Conservation (phyloP, 2,888 invertebrate species). For the Unio pictorum region DNA sequence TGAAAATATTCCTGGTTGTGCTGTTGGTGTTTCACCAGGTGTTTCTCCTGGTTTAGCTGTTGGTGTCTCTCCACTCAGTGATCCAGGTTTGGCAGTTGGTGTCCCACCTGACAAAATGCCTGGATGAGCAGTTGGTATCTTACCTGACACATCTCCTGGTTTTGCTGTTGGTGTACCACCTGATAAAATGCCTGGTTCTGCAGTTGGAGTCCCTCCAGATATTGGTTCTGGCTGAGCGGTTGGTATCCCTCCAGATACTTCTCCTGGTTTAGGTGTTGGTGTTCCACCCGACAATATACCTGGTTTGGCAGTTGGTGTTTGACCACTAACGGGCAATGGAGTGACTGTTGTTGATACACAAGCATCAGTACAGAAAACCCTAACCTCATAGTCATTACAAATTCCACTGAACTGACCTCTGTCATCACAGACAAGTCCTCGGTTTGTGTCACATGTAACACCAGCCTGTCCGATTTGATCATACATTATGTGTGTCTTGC, state of each 20-base stretch:
- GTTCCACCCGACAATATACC: constrained; percentile 6
- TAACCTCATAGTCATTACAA: constrained; percentile 66
- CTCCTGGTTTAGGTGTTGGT: constrained; percentile 20
- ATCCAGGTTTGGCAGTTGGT: constrained; percentile 20
- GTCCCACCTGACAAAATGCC: constrained; percentile 11
- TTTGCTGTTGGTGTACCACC: constrained; percentile 22
- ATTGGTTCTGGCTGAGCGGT: constrained; percentile 14
- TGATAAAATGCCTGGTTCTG: constrained; percentile 13
- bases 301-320: constrained; percentile 13
- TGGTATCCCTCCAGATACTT: constrained; percentile 19
- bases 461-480: constrained; percentile 82
- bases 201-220: constrained; percentile 22
- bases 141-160: constrained; percentile 17
- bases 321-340: constrained; percentile 9
- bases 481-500: constrained; percentile 76
- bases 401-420: constrained; percentile 35
- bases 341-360: constrained; percentile 21
- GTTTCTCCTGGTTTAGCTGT: constrained; percentile 15
- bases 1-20: constrained; percentile 14
- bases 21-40: constrained; percentile 21
- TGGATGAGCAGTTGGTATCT: constrained; percentile 26
- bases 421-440: constrained; percentile 55
- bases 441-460: constrained; percentile 79
- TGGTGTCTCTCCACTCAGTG: constrained; percentile 15
- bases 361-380: constrained; percentile 66